These are phyloP conservation scores for Coenobita brevimanus DNA, from an alignment of 1,140 invertebrate species.

Conservation along the genomic window DNA sequence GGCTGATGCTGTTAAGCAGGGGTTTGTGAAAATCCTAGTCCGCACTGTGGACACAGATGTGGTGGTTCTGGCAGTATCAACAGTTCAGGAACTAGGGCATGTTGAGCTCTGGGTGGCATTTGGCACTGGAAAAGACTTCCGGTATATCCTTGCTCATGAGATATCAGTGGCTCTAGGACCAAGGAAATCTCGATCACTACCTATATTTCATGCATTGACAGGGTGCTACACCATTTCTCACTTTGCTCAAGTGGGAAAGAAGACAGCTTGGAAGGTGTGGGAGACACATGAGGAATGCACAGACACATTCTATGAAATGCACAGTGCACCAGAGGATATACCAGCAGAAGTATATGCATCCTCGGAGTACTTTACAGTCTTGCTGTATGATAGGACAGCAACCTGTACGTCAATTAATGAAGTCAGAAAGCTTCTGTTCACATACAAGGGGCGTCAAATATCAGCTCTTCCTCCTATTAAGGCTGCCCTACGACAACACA, in stretches of 20 bases:
- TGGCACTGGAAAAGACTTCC: constrained; percentile 14
- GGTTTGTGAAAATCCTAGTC: not conserved
- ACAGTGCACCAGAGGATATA: too few species aligned
- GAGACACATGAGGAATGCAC: not conserved
- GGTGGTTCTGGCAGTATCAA: not conserved
- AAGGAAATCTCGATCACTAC: not conserved
- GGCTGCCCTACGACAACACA: constrained; percentile 11
- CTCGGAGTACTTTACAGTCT: too few species aligned
- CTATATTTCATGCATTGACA: constrained; percentile 15
- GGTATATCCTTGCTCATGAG: constrained; percentile 42
- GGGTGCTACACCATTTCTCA: constrained; percentile 11
- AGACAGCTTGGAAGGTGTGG: not conserved
- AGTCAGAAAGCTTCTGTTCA: too few species aligned
- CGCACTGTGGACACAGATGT: not conserved
- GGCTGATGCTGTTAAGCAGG: constrained; percentile 4
- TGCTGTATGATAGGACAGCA: too few species aligned
- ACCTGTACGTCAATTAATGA: too few species aligned
- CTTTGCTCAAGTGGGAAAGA: not conserved
- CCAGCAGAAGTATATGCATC: too few species aligned
- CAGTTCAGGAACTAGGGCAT: not conserved
- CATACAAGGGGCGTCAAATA: not conserved
- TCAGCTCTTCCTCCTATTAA: not conserved
- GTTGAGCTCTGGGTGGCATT: constrained; percentile 19
- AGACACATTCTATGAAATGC: not conserved
- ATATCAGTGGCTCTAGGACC: not conserved